Evolutionary conservation across 2,797 vertebrate species (phyloP).

Genomic region (Dipus sagitta): DNA sequence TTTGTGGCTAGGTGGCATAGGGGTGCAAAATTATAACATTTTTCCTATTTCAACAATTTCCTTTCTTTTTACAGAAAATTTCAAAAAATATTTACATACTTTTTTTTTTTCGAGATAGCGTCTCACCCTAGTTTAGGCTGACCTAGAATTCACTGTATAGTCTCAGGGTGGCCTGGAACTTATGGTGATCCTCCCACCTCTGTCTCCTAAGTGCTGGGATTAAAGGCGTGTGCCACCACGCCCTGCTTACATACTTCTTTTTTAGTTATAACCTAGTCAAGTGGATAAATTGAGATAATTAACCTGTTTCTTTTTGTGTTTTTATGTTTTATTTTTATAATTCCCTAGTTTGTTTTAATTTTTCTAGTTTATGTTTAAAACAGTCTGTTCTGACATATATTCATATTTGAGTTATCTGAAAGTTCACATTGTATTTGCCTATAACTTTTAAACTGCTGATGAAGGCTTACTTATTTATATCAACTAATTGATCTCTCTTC

Average conservation of each 20-base stretch:
- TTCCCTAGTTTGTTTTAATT: not conserved
- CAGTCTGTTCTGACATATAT: not conserved
- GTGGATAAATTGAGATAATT: not conserved
- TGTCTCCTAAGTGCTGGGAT: too few relatives aligned
- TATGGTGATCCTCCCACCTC: too few relatives aligned
- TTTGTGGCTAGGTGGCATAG: not conserved
- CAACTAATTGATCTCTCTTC: not conserved
- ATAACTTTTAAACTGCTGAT: slow-evolving; percentile 6
- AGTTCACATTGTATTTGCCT: not conserved
- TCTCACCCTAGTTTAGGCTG: too few relatives aligned
- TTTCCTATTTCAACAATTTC: slow-evolving; percentile 58
- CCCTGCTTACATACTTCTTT: too few relatives aligned
- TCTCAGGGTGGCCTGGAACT: too few relatives aligned
- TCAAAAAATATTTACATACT: slow-evolving; percentile 52
- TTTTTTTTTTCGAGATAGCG: not conserved
- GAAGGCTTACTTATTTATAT: not conserved
- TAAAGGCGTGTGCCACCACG: too few relatives aligned
- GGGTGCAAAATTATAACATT: slow-evolving; percentile 38
- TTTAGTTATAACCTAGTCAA: slow-evolving; percentile 3
- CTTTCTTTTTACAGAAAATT: slow-evolving; percentile 54
- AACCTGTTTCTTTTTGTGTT: slow-evolving; percentile 4
- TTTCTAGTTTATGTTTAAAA: slow-evolving; percentile 63
- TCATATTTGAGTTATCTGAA: not conserved
- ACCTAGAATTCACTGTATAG: too few relatives aligned
- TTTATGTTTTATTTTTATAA: slow-evolving; percentile 11